phyloP scores from a whole-genome alignment of 2,113 vertebrate species.

The Hypanus sabinus region DNA sequence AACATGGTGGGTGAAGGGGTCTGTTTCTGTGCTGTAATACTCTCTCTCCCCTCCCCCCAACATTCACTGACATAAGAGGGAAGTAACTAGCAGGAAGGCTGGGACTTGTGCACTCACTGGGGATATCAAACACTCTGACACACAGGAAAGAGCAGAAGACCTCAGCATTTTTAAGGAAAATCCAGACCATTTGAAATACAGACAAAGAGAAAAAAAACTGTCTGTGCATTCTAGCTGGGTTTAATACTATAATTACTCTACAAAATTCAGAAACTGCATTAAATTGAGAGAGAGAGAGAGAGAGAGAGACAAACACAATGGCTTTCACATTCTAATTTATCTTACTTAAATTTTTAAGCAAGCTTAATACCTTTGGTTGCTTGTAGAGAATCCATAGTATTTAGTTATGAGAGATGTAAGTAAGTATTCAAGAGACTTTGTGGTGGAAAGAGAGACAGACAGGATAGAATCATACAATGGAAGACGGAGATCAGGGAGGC shows the following conservation, averaged over 20 bases:
- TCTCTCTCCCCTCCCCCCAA: no score
- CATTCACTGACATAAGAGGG: no score
- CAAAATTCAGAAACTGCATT: neutral
- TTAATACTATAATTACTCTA: neutral
- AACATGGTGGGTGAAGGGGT: no score
- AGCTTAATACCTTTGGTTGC: neutral
- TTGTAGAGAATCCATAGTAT: neutral
- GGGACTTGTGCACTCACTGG: no score
- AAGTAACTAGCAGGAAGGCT: no score
- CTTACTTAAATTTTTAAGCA: neutral
- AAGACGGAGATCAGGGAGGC: neutral
- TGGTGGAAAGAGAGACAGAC: neutral
- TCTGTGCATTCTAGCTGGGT: neutral
- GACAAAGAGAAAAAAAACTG: no score
- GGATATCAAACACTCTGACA: no score
- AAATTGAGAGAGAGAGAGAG: neutral
- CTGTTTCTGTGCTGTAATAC: no score
- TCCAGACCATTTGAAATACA: no score
- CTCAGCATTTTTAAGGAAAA: no score
- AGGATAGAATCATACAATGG: neutral
- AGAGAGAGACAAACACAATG: neutral
- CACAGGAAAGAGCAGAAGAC: no score
- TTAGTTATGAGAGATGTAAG: neutral
- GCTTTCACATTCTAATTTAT: neutral
- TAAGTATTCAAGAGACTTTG: neutral